Base-by-base conservation (phyloP, 2,113 vertebrate species). In the Turdus rufiventris region DNA sequence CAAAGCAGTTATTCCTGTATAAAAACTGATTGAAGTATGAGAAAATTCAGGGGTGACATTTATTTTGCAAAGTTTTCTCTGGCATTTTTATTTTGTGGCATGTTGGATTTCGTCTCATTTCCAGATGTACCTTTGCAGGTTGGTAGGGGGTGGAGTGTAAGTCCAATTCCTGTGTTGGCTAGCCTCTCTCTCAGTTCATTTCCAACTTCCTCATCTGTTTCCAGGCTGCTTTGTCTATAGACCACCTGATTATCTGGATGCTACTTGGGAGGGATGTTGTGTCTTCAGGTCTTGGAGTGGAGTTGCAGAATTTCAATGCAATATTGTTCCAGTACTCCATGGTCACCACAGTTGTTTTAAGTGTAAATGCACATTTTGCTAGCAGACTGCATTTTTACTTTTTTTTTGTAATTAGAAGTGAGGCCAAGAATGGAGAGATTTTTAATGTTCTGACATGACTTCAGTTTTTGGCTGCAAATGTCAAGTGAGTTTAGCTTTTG, bases 381-480 rank as follows among this genome's bases (percentile, higher is more conserved):
- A 1, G 58, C 57, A 87, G 36, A 45, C 14, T 56, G 25, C 0
- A 0, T 60, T 79, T 85, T 67, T 28, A 8, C 5, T 40, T 57
- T 48, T 29, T 42, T 43, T 36, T 48, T 10, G 1, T 26, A 25
- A 88, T 61, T 81, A 42, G 57, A 90, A 86, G 51, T 0, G 4
- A 51, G n/a, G 21, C 33, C 25, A 38, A 43, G 65, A 75, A 38
- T 33, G 67, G 31, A 21, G n/a, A 86, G 42, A 54, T 57, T 89
- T 93, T 94, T 78, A 12, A 26, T 81, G 31, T 90, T 93, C 76
- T 93, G 68, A 89, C 33, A 33, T 26, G 12, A 51, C 71, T 93
- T 66, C 50, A 92, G 16, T 7, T 86, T 88, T 91, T 77, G 89
- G 21, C 77, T 91, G 45, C 75, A 82, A 68, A 72, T 57, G 54